A percentile compares a stretch with the other conserved stretches of the same genome.
Conservation (phyloP, 2,797 vertebrate species). For the Labeo calbasu region DNA sequence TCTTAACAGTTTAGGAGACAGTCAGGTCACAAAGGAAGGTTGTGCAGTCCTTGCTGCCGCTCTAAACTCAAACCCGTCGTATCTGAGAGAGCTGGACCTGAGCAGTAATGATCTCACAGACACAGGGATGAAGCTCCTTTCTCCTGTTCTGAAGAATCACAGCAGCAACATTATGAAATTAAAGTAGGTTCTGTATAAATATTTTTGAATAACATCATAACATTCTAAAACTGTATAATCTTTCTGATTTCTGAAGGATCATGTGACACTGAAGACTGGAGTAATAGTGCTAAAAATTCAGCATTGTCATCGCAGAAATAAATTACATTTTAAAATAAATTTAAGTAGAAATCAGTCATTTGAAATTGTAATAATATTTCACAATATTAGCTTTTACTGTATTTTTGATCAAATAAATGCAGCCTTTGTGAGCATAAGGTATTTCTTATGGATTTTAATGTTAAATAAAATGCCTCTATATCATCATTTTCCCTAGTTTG, state of each 20-base stretch:
- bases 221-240: background rate
- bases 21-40: constrained; percentile 43
- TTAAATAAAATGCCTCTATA: background rate
- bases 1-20: constrained; percentile 45
- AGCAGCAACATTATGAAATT: constrained; percentile 28
- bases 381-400: background rate
- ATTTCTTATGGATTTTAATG: background rate
- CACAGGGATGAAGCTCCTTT: constrained; percentile 24
- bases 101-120: constrained; percentile 49
- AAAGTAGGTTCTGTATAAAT: constrained; percentile 32
- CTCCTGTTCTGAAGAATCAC: constrained; percentile 34
- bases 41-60: constrained; percentile 50
- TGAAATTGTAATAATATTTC: background rate
- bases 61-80: constrained; percentile 38
- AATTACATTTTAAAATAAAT: background rate
- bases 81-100: constrained; percentile 51
- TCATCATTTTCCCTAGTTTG: constrained; percentile 34
- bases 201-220: background rate
- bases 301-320: background rate
- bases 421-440: background rate
- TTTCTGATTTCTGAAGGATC: background rate
- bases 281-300: background rate
- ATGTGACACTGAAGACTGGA: background rate
- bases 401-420: background rate
- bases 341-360: background rate